These are phyloP conservation scores for Halcyon badia DNA, from an alignment of 2,797 vertebrate species.

Conservation along the genomic window DNA sequence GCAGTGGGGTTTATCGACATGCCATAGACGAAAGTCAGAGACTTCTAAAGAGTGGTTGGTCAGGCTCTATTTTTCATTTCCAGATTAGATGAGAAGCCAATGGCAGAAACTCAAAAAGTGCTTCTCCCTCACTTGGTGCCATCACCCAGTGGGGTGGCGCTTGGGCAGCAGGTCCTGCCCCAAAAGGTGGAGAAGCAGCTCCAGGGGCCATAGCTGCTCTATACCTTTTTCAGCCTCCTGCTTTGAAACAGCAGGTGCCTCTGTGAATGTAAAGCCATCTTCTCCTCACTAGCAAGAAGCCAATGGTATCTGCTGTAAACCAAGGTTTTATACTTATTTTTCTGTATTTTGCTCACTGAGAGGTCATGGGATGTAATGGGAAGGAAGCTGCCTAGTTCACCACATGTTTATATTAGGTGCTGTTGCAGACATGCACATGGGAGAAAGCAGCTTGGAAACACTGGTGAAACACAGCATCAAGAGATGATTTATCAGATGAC, in stretches of 20 bases:
- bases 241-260: accelerated
- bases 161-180: not conserved
- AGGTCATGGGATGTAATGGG: too few species aligned
- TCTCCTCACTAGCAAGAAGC: not conserved
- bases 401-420: not conserved
- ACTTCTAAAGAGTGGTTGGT: not conserved
- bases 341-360: not conserved
- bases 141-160: not conserved
- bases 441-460: not conserved
- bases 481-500: not conserved
- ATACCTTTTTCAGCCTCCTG: not conserved
- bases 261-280: accelerated
- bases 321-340: not conserved
- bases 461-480: accelerated
- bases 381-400: accelerated
- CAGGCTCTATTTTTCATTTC: not conserved
- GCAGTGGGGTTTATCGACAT: not conserved
- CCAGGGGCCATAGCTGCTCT: accelerated
- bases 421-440: too few species aligned
- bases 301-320: not conserved
- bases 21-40: not conserved
- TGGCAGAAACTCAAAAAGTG: not conserved
- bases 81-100: accelerated
- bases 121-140: not conserved
- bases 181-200: not conserved